Conservation (phyloP, 2,797 vertebrate genomes). For the Lithobates pipiens region DNA sequence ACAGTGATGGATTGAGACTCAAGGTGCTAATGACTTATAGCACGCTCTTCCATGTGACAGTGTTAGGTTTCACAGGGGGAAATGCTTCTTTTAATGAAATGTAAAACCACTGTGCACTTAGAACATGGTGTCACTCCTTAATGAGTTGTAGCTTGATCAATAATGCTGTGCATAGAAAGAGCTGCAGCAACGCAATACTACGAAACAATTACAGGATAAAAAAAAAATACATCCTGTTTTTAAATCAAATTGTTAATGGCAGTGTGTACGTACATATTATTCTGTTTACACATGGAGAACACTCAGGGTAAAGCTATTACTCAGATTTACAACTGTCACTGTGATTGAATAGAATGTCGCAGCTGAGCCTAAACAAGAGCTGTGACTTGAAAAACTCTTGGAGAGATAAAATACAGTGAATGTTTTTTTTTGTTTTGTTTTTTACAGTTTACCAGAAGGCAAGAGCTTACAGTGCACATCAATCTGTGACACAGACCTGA, state of each 20-base stretch:
- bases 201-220: slow-evolving; percentile 33
- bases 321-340: slow-evolving; percentile 78
- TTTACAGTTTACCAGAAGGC: slow-evolving; percentile 72
- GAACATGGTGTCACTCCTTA: slow-evolving; percentile 62
- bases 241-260: not conserved
- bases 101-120: slow-evolving; percentile 48
- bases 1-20: slow-evolving; percentile 61
- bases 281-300: slow-evolving; percentile 70
- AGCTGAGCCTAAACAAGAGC: slow-evolving; percentile 58
- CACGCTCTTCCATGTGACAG: slow-evolving; percentile 58
- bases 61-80: slow-evolving; percentile 66
- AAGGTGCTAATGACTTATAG: slow-evolving; percentile 62
- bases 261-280: not conserved
- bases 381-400: slow-evolving; percentile 70
- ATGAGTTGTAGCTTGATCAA: slow-evolving; percentile 68
- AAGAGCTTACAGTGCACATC: slow-evolving; percentile 68
- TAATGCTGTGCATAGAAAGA: slow-evolving; percentile 64
- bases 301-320: slow-evolving; percentile 75
- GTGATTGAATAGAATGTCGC: slow-evolving; percentile 76
- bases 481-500: slow-evolving; percentile 72
- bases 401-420: slow-evolving; percentile 76
- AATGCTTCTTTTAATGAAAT: slow-evolving; percentile 66
- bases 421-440: slow-evolving; percentile 69
- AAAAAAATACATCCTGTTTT: not conserved
- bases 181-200: not conserved